Conservation (phyloP, 1,140 invertebrate species). For the Brachionus asplanchnoidis region DNA sequence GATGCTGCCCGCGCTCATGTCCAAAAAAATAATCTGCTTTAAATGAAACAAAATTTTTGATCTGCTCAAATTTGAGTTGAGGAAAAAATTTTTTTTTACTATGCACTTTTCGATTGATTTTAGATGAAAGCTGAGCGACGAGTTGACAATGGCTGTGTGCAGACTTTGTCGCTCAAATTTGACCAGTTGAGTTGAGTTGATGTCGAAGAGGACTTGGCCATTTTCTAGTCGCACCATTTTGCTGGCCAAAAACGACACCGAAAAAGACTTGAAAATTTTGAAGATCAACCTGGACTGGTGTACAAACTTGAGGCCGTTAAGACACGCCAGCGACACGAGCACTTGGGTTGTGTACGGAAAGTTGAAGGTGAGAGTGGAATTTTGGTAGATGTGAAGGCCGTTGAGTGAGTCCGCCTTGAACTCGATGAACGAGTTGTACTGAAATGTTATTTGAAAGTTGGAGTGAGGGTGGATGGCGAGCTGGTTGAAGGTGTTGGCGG, state of each 20-base stretch:
- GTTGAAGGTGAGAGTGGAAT: not conserved
- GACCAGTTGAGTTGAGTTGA: not conserved
- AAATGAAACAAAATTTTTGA: not conserved
- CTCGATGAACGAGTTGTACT: not conserved
- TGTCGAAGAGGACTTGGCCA: not conserved
- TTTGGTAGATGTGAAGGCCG: not conserved
- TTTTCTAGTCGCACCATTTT: not conserved
- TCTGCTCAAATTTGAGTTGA: not conserved
- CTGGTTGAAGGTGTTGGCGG: not conserved
- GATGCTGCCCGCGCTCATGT: not conserved
- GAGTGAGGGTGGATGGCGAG: not conserved
- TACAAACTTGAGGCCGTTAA: not conserved
- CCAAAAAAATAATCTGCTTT: not conserved
- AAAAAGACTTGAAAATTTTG: not conserved
- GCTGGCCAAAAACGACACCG: not conserved
- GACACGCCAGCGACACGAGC: not conserved
- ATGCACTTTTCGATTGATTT: constrained; percentile 1
- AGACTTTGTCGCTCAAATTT: not conserved
- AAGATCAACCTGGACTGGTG: not conserved
- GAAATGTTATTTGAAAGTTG: not conserved
- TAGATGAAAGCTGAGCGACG: not conserved
- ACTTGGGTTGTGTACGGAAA: not conserved
- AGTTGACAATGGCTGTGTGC: too few species aligned
- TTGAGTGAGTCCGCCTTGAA: not conserved
- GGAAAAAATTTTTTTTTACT: not conserved